Conservation (phyloP, 2,888 invertebrate species). For the Geotrupes spiniger region DNA sequence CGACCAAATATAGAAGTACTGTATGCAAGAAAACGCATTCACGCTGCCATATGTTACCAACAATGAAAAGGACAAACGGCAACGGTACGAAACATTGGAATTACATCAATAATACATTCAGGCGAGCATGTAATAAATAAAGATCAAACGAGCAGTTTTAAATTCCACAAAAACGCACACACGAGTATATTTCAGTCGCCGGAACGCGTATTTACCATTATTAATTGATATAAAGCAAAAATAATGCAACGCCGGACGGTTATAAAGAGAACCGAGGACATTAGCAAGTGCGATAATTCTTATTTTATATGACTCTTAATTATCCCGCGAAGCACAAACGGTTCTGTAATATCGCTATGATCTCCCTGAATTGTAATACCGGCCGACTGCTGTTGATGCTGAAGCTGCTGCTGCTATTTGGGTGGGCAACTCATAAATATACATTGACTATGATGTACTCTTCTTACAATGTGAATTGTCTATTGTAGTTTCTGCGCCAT, state of each 20-base stretch:
- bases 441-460: constrained; percentile 26
- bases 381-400: constrained; percentile 28
- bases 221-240: constrained; percentile 19
- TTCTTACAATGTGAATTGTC: constrained; percentile 1
- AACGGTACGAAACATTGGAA: background rate
- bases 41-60: background rate
- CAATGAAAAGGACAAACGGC: constrained; percentile 1
- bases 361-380: constrained; percentile 31
- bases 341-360: constrained; percentile 15
- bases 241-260: constrained; percentile 8
- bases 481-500: constrained; percentile 15
- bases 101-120: constrained; percentile 4
- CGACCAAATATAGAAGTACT: too few species aligned
- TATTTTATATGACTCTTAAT: constrained; percentile 47
- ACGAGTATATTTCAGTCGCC: constrained; percentile 5
- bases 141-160: constrained; percentile 18
- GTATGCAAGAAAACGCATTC: too few species aligned
- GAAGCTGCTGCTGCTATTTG: constrained; percentile 28
- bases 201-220: constrained; percentile 19
- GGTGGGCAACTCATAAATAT: constrained; percentile 38
- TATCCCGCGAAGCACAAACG: constrained; percentile 34
- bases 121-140: constrained; percentile 15
- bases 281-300: constrained; percentile 43
- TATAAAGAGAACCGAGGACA: constrained; percentile 18
- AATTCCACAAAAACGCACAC: constrained; percentile 6